Base-by-base conservation (phyloP, 2,888 invertebrate species). In the Imbricaverruca yamaguchii region DNA sequence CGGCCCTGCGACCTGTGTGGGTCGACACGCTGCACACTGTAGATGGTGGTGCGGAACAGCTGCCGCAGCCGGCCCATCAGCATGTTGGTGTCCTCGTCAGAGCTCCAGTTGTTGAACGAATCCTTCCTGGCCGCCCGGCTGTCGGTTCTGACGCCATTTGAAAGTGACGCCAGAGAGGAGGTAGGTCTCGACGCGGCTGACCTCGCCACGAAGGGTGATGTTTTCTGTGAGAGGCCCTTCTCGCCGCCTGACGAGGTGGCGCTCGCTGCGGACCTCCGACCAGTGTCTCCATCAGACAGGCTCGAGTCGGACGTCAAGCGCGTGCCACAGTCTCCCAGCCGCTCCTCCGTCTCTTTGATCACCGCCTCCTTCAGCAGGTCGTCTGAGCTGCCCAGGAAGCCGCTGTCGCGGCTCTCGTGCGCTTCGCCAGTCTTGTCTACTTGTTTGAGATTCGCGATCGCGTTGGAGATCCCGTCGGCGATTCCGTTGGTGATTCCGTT, bases 51-150 rank as follows among this genome's bases (percentile, higher is more conserved):
- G 88, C 95, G 95, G 87, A 96, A 95, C 87, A 96, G 95, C 85
- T 94, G 94, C 3, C 95, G 90, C 94, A 96, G 94, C 89, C 95
- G 95, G 65, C 93, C 94, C 95, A 96, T 96, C 95, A 96, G 96
- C 78, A 95, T 88, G 87, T 96, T 96, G 6, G 95, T 96, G 88
- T 96, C 96, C 86, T 96, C 96, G 86, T 96, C 95, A 7, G 95
- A 95, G 84, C 94, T 95, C 95, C 95, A 96, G 86, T 95, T 95
- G 87, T 95, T 95, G 88, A 95, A 39, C 39, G 39, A 39, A 39
- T 39, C 39, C 39, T 39, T 39, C 39, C 39, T 39, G 89, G 18
- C 91, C 90, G 81, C 83, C 82, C 12, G 83, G 82, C 2, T 82
- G 83, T 53, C 83, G 81, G 63, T 82, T 83, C 15, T 83, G 83